Base-by-base conservation (phyloP, 1,140 invertebrate genomes). In the Calycopis cecrops region DNA sequence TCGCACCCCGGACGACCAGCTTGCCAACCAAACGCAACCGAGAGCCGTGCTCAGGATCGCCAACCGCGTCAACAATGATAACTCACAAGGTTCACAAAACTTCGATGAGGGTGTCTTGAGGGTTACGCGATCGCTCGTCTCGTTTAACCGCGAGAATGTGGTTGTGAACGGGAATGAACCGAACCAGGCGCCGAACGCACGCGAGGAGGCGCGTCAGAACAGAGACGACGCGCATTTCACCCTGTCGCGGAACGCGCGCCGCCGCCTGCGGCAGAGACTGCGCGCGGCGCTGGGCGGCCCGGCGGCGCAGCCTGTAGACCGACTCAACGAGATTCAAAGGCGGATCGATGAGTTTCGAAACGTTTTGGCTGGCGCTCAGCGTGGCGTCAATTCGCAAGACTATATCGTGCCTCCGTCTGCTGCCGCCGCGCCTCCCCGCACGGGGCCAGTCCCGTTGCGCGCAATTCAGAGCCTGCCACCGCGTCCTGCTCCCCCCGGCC, bases 21-120 rank as follows among this genome's bases (percentile, higher is more conserved):
- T 71, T 35, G 56, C 60, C n/a, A 64, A 66, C 9, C 67, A 70
- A 37, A 48, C 73, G 4, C 76, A 73, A 52, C 80, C 83, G 21
- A 73, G 83, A 21, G 73, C 75, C 50, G 75, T 84, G 9, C 64
- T 84, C 35, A 74, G 80, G 35, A 75, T 84, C 21, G 83, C 83
- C 28, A 81, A 65, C 51, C 74, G 82, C 55, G 74, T 71, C 33
- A 69, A 60, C 51, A 55, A 58, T 9, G 63, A 66, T 21, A 65
- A 65, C 34, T 14, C 55, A 8, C 49, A 65, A 35, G 71, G 75
- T 48, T 58, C 76, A 4, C 77, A 77, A 47, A 71, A 74, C 35
- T 50, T 85, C 9, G 73, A 78, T 17, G 69, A 76, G 48, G 70
- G 78, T 35, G 77, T 83, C 1, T 70, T 60, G 6, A 55, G 76